phyloP scores from a whole-genome alignment of 2,888 invertebrate species.

The Invenusta paracnida region DNA sequence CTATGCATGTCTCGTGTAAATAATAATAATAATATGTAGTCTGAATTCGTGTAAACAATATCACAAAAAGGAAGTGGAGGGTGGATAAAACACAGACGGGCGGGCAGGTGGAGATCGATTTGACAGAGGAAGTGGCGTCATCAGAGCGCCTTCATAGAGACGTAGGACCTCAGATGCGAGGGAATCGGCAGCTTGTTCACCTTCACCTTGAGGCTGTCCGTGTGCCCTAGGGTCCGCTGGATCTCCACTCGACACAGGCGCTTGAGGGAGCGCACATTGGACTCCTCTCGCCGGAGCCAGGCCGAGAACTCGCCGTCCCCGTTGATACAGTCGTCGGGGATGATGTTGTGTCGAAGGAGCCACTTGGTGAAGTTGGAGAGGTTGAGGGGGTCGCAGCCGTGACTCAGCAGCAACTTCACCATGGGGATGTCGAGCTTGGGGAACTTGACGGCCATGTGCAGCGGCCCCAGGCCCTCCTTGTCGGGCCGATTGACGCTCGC shows the following conservation, averaged over 20 bases:
- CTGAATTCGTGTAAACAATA: too few relatives aligned
- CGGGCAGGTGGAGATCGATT: too few relatives aligned
- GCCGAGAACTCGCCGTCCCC: conserved; percentile 40
- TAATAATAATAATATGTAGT: too few relatives aligned
- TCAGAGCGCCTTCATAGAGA: conserved; percentile 44
- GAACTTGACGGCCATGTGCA: conserved; percentile 52
- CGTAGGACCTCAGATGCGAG: conserved; percentile 38
- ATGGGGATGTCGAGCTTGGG: conserved; percentile 47
- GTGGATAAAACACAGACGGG: too few relatives aligned
- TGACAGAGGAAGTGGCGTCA: too few relatives aligned
- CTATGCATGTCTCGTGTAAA: too few relatives aligned
- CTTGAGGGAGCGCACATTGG: conserved; percentile 43
- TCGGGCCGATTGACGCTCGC: conserved; percentile 43
- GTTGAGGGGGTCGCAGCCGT: conserved; percentile 45
- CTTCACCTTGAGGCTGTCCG: conserved; percentile 42
- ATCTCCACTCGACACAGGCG: conserved; percentile 44
- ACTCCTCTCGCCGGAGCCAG: conserved; percentile 45
- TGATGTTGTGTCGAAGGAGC: conserved; percentile 42
- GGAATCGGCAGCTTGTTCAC: conserved; percentile 44
- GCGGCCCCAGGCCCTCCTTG: conserved; percentile 50
- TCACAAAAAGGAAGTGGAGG: too few relatives aligned
- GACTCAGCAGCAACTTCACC: conserved; percentile 43
- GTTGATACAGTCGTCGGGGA: conserved; percentile 44
- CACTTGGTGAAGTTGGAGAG: conserved; percentile 44
- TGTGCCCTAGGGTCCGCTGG: conserved; percentile 43